Percentiles rank a stretch among this genome's conserved stretches.
phyloP scores from a whole-genome alignment of 2,888 invertebrate genomes.

The Andrena bucephala region DNA sequence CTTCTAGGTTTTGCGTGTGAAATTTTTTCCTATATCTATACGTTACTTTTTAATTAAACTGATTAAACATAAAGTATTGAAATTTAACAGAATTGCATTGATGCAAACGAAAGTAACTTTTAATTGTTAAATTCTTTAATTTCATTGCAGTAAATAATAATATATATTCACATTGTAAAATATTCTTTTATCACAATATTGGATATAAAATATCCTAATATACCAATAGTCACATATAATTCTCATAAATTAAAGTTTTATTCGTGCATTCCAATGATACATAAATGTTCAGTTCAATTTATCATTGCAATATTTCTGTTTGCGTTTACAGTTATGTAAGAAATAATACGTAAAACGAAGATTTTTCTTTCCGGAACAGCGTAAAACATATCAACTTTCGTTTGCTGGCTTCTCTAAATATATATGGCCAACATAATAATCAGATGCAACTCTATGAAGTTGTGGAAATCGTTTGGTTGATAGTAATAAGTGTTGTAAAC shows the following conservation, averaged over 20 bases:
- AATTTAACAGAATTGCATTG: slow-evolving; percentile 12
- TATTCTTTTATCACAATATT: slow-evolving; percentile 28
- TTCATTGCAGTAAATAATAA: slow-evolving; percentile 3
- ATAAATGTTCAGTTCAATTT: slow-evolving; percentile 26
- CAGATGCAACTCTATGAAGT: slow-evolving; percentile 75
- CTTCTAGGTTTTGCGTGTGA: slow-evolving; percentile 8
- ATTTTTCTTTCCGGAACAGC: neutral
- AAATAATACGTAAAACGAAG: neutral
- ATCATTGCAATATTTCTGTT: slow-evolving; percentile 12
- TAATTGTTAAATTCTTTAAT: slow-evolving; percentile 17
- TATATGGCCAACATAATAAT: slow-evolving; percentile 79
- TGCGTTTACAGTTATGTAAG: slow-evolving; percentile 15
- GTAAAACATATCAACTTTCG: slow-evolving; percentile 14
- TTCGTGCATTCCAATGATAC: slow-evolving; percentile 30
- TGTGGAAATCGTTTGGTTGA: slow-evolving; percentile 80
- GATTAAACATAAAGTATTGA: slow-evolving; percentile 8
- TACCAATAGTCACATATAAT: slow-evolving; percentile 47
- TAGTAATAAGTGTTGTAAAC: slow-evolving; percentile 77
- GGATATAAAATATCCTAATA: slow-evolving; percentile 35
- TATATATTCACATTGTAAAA: slow-evolving; percentile 44
- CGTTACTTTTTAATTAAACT: slow-evolving; percentile 19
- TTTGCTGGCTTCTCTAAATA: slow-evolving; percentile 45
- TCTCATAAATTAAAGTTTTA: slow-evolving; percentile 53
- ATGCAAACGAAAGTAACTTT: neutral
- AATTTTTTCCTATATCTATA: slow-evolving; percentile 29